A percentile compares a stretch with the other conserved stretches of the same genome.
phyloP scores from a whole-genome alignment of 2,113 vertebrate genomes.

The Pipa parva region DNA sequence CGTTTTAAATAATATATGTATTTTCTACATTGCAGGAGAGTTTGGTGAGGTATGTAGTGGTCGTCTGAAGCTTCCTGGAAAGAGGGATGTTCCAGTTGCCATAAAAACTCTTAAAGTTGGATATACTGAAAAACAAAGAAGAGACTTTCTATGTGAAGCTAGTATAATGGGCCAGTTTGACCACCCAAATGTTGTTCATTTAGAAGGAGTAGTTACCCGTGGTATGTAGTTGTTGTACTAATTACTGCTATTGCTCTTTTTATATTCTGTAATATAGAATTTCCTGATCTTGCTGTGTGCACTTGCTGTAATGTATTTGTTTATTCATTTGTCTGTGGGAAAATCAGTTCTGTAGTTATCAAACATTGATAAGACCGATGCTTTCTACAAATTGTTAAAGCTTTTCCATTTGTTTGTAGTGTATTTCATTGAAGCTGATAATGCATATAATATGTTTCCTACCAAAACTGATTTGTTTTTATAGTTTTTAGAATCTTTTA shows the following conservation, averaged over 20 bases:
- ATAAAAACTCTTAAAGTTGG: slow-evolving; percentile 97
- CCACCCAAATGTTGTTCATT: slow-evolving; percentile 94
- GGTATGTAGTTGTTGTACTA: slow-evolving; percentile 68
- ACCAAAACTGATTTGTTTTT: slow-evolving; percentile 46
- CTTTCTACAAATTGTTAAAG: no score
- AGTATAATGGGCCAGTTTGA: slow-evolving; percentile 99
- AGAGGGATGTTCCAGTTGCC: slow-evolving; percentile 87
- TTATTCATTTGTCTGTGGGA: no score
- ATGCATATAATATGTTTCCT: slow-evolving; percentile 45
- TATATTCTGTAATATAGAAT: no score
- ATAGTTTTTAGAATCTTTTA: no score
- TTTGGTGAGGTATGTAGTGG: slow-evolving; percentile 98
- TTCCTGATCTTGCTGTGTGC: no score
- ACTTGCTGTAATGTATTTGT: no score
- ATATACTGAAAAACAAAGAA: slow-evolving; percentile 92
- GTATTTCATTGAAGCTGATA: no score
- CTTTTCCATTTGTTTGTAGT: no score
- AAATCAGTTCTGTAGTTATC: no score
- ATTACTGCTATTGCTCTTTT: not conserved
- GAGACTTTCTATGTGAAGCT: slow-evolving; percentile 95
- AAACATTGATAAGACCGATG: no score
- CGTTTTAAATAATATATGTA: no score
- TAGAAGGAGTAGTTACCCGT: slow-evolving; percentile 95
- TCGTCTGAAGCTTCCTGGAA: slow-evolving; percentile 91
- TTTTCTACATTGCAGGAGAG: slow-evolving; percentile 74